phyloP scores from a whole-genome alignment of 2,888 invertebrate species.

The Itoplectis maculator region DNA sequence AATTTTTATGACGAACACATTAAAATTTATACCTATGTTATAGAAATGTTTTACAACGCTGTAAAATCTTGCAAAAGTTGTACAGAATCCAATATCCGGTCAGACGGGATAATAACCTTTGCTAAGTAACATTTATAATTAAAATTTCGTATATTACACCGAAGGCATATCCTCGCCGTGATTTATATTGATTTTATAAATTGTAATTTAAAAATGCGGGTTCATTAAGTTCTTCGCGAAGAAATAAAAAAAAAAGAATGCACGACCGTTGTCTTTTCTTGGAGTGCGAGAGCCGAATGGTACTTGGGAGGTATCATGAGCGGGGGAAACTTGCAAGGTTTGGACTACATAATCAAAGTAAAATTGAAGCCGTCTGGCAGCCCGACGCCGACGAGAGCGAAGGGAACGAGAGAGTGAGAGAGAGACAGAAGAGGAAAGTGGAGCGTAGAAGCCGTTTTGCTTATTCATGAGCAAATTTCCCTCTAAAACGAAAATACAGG shows the following conservation, averaged over 20 bases:
- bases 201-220: not conserved
- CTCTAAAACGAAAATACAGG: constrained; percentile 74
- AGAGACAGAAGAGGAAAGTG: constrained; percentile 60
- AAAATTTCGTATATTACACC: not conserved
- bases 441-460: constrained; percentile 72
- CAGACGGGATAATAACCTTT: no score
- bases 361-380: constrained; percentile 71
- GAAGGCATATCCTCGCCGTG: not conserved
- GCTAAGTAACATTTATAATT: not conserved
- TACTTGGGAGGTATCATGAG: constrained; percentile 46
- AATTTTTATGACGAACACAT: no score
- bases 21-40: no score
- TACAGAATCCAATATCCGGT: no score
- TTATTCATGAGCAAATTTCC: constrained; percentile 76
- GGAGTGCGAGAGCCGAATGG: constrained; percentile 13
- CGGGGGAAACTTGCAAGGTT: constrained; percentile 67
- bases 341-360: constrained; percentile 72
- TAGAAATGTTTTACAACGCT: no score
- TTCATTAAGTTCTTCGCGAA: not conserved
- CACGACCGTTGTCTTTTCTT: constrained; percentile 16
- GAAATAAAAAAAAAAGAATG: not conserved
- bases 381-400: constrained; percentile 47
- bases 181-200: no score
- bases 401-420: constrained; percentile 38
- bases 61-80: no score